Evolutionary conservation across 2,797 vertebrate genomes (phyloP).

Genomic region (Siniperca obscura): DNA sequence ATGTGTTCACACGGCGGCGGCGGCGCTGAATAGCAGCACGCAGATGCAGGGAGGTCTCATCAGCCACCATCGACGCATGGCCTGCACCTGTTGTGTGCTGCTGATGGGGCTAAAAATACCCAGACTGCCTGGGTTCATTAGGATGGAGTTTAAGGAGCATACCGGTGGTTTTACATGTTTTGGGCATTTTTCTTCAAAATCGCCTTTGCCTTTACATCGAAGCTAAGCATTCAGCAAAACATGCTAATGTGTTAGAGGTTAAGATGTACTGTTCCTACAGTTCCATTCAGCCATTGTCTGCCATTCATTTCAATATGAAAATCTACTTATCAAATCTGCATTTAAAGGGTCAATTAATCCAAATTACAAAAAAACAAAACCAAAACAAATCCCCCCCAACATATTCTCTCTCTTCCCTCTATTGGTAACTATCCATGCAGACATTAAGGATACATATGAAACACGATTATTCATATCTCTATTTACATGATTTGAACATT

Average conservation of each 20-base stretch:
- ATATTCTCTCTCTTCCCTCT: neutral
- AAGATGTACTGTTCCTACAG: neutral
- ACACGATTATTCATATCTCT: too few species aligned
- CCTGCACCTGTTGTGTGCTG: conserved; percentile 70
- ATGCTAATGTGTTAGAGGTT: neutral
- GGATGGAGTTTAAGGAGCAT: conserved; percentile 32
- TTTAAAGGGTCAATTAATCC: too few species aligned
- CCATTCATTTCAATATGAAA: neutral
- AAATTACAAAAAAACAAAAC: neutral
- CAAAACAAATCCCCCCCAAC: neutral
- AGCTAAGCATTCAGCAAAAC: neutral
- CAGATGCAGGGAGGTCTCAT: conserved; percentile 71
- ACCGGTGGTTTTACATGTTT: conserved; percentile 3
- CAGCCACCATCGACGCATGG: conserved; percentile 36
- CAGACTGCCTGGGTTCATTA: conserved; percentile 31
- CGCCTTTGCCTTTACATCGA: neutral
- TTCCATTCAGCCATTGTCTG: neutral
- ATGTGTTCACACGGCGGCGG: conserved; percentile 68
- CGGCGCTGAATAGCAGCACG: conserved; percentile 63
- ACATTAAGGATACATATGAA: neutral
- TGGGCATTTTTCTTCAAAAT: neutral
- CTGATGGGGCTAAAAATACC: conserved; percentile 59
- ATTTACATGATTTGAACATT: neutral
- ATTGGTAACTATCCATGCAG: too few species aligned
- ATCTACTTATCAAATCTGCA: neutral